Base-by-base conservation (phyloP, 1,140 invertebrate species). In the Steinernema khuongi region DNA sequence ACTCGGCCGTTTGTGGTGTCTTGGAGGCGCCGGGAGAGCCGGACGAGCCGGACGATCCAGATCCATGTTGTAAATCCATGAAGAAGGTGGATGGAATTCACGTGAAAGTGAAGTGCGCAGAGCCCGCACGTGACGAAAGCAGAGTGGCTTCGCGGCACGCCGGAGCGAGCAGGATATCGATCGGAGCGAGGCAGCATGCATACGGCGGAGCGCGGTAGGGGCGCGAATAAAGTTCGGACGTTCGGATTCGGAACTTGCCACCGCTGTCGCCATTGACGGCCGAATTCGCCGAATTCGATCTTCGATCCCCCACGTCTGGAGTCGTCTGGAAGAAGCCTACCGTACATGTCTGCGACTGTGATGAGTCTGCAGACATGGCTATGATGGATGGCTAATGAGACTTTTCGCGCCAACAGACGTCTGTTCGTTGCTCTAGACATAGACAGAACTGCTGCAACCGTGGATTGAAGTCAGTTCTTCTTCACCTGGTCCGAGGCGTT, bases 1-100 rank as follows among this genome's bases (percentile, higher is more conserved):
- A 77, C 32, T 80, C 80, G 50, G 36, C 1, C 60, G 50, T 14
- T 22, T 60, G 66, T 14, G 50, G 72, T 1, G 50, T 67, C 28
- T 73, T 67, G 1, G 72, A 68, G 1, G 69, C 69, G 0, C 66
- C 67, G n/a, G 71, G 41, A 2, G 71, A 72, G 31, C 71, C 67
- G 22, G 71, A 31, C 18, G 71, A 72, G 4, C 71, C 71, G 7
- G 36, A 41, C 7, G 36, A 41, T 41, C 36, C 36, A 41, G 36
- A 41, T 41, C 7, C 7, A 7, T 60, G 7, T 2, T 60, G 50
- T 22, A 60, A 22, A 60, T 60, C 50, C 50, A 60, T 60, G 11
- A 22, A 11, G 50, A 60, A 26, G 22, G 50, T 11, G 4, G 7
- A 22, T 17, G 11, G 7, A 11, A 26, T 60, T 60, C 50, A 60